Conservation (phyloP, 2,888 invertebrate genomes). For the Drosophila demipolita region DNA sequence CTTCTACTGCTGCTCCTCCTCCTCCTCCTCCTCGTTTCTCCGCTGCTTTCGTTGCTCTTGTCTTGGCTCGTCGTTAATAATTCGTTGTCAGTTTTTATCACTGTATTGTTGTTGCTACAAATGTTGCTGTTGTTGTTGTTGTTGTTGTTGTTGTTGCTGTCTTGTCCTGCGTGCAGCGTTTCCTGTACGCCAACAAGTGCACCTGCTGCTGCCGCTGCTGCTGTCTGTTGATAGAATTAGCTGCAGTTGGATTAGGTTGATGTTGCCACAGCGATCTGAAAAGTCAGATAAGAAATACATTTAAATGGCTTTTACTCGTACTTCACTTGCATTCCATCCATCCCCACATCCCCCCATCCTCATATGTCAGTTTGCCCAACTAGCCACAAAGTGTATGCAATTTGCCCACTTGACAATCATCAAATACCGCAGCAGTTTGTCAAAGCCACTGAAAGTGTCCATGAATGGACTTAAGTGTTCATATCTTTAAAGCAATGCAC, state of each 20-base stretch:
- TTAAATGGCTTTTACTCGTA: conserved; percentile 56
- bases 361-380: conserved; percentile 20
- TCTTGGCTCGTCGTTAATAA: conserved; percentile 59
- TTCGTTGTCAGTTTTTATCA: conserved; percentile 63
- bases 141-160: conserved; percentile 17
- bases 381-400: conserved; percentile 38
- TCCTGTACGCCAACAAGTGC: conserved; percentile 65
- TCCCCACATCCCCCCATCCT: neutral
- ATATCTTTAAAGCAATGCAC: conserved; percentile 51
- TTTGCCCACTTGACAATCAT: conserved; percentile 63
- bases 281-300: conserved; percentile 68
- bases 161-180: conserved; percentile 53
- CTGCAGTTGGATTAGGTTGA: conserved; percentile 54
- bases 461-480: conserved; percentile 71
- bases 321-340: conserved; percentile 42
- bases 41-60: conserved; percentile 29
- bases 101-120: conserved; percentile 15
- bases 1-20: neutral
- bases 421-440: conserved; percentile 58
- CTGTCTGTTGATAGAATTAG: conserved; percentile 59
- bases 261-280: conserved; percentile 61
- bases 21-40: neutral
- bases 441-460: conserved; percentile 66
- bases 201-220: conserved; percentile 44
- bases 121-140: conserved; percentile 3